These are phyloP conservation scores for Drosophila pruinosa DNA, from an alignment of 1,140 invertebrate species.

Conservation along the genomic window DNA sequence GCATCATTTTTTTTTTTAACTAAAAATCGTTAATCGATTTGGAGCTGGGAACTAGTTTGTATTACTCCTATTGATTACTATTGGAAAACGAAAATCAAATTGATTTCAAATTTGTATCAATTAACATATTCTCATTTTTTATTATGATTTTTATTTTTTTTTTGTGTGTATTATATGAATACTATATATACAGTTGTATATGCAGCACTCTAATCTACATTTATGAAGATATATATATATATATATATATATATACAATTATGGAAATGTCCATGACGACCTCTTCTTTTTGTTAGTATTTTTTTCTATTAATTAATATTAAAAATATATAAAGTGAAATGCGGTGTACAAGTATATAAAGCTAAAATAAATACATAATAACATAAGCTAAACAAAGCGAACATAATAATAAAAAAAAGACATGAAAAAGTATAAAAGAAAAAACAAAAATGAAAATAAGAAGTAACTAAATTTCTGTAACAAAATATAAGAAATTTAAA, in stretches of 20 bases:
- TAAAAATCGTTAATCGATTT: not conserved
- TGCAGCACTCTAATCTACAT: slow-evolving; percentile 28
- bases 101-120: not conserved
- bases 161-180: slow-evolving; percentile 49
- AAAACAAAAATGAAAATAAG: slow-evolving; percentile 9
- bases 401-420: slow-evolving; percentile 20
- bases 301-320: slow-evolving; percentile 77
- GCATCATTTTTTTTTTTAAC: not conserved
- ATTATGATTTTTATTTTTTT: not conserved
- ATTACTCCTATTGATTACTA: not conserved
- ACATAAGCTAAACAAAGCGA: slow-evolving; percentile 40
- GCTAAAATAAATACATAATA: slow-evolving; percentile 54
- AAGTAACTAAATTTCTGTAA: slow-evolving; percentile 42
- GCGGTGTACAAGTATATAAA: slow-evolving; percentile 46
- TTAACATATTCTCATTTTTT: not conserved
- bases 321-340: slow-evolving; percentile 41
- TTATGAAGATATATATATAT: slow-evolving; percentile 16
- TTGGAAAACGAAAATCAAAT: not conserved
- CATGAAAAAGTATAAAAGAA: slow-evolving; percentile 26
- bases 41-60: not conserved
- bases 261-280: slow-evolving; percentile 62
- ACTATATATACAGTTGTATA: slow-evolving; percentile 32
- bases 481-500: slow-evolving; percentile 37
- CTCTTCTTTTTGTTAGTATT: slow-evolving; percentile 77
- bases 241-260: slow-evolving; percentile 14